phyloP scores from a whole-genome alignment of 2,888 invertebrate genomes.

The Macrostomum cliftonense region DNA sequence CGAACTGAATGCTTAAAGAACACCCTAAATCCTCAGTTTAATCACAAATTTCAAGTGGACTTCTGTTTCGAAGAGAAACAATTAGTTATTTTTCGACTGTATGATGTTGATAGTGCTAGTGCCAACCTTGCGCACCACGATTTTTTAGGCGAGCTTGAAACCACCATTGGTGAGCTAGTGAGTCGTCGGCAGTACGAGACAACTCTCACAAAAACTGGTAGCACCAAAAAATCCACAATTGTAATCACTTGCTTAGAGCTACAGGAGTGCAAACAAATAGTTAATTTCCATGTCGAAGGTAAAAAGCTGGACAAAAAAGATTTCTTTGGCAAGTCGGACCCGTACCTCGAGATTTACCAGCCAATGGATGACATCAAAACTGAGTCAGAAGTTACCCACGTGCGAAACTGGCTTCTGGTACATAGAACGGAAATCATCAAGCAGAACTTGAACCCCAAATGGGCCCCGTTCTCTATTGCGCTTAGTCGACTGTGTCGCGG shows the following conservation, averaged over 20 bases:
- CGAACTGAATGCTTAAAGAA: too few relatives aligned
- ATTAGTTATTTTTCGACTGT: too few relatives aligned
- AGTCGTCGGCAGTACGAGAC: too few relatives aligned
- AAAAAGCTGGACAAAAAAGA: constrained; percentile 32
- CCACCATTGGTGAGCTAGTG: constrained; percentile 40
- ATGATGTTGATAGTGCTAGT: too few relatives aligned
- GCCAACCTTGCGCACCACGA: constrained; percentile 19
- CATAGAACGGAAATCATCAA: constrained; percentile 42
- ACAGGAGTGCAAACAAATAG: constrained; percentile 16
- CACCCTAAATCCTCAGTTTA: too few relatives aligned
- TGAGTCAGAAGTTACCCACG: constrained; percentile 10
- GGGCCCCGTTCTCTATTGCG: constrained; percentile 25
- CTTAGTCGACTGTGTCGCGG: constrained; percentile 25
- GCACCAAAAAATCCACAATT: too few relatives aligned
- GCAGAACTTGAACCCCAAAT: constrained; percentile 30
- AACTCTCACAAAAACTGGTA: too few relatives aligned
- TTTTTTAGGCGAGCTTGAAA: constrained; percentile 40
- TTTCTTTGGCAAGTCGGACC: constrained; percentile 36
- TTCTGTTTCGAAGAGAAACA: too few relatives aligned
- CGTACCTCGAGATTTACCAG: constrained; percentile 28
- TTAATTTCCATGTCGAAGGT: constrained; percentile 20
- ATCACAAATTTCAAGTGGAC: too few relatives aligned
- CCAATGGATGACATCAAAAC: constrained; percentile 26
- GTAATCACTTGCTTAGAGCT: constrained; percentile 1
- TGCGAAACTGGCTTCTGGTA: constrained; percentile 25